A percentile compares a stretch with the other conserved stretches of the same genome.
Evolutionary conservation across 2,113 vertebrate genomes (phyloP).

Genomic region (Lycaon pictus): DNA sequence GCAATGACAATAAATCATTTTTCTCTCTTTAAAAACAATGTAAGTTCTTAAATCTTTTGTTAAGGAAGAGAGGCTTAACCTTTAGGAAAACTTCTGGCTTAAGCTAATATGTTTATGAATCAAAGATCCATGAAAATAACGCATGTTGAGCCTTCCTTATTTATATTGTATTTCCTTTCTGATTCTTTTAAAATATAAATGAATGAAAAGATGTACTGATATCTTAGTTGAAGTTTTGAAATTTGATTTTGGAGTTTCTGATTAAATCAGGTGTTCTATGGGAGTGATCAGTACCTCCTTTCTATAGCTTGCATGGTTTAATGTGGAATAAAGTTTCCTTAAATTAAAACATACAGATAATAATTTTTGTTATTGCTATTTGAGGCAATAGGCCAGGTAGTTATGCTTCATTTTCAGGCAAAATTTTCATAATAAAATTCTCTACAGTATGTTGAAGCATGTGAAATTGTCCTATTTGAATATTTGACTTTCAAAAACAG

Average conservation of each 20-base stretch:
- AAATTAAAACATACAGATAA: background rate
- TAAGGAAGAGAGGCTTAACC: background rate
- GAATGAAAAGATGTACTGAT: background rate
- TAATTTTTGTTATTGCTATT: background rate
- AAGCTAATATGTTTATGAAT: background rate
- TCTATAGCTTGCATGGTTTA: background rate
- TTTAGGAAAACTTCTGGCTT: constrained; percentile 33
- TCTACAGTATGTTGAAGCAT: background rate
- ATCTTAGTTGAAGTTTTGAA: background rate
- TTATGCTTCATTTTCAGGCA: background rate
- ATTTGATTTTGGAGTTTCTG: background rate
- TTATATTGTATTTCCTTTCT: background rate
- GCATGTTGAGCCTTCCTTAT: background rate
- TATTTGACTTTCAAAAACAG: background rate
- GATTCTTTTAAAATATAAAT: background rate
- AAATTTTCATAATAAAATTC: background rate
- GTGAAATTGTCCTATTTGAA: background rate
- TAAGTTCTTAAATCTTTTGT: background rate
- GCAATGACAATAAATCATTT: background rate
- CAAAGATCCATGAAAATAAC: constrained; percentile 32
- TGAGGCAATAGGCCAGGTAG: background rate
- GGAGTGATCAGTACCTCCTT: background rate
- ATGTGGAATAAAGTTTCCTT: background rate
- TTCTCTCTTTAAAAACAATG: background rate
- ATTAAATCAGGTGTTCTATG: background rate